phyloP scores from a whole-genome alignment of 2,797 vertebrate species.

The Manis pentadactyla region DNA sequence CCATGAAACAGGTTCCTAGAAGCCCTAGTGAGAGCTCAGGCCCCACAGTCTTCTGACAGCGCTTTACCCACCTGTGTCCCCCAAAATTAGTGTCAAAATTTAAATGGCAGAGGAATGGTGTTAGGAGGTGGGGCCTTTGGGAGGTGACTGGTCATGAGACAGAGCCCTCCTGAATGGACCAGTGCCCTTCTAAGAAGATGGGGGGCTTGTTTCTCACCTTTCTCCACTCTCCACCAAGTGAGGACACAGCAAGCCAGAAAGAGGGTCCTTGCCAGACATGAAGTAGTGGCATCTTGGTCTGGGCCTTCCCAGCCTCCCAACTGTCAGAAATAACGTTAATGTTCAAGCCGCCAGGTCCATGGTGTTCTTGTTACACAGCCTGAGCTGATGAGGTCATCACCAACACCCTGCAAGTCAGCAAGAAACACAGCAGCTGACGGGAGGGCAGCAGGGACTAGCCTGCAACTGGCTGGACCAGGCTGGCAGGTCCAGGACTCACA shows the following conservation, averaged over 20 bases:
- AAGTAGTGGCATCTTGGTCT: neutral
- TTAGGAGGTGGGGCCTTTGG: neutral
- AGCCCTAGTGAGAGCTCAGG: neutral
- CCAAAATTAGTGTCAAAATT: neutral
- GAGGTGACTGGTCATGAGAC: neutral
- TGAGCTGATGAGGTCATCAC: rapidly evolving
- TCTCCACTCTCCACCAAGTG: neutral
- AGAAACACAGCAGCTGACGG: neutral
- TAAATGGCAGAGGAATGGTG: neutral
- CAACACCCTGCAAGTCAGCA: neutral
- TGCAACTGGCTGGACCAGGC: neutral
- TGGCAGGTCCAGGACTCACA: rapidly evolving
- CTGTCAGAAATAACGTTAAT: neutral
- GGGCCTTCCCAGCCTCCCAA: neutral
- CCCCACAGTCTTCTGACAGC: neutral
- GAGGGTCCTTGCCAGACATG: neutral
- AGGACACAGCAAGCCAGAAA: neutral
- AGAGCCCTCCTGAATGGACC: neutral
- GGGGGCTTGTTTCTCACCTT: neutral
- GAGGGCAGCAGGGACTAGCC: neutral
- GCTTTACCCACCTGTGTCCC: too few relatives aligned
- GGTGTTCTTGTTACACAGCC: neutral
- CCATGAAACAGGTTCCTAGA: neutral
- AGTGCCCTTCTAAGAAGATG: neutral
- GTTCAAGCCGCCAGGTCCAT: rapidly evolving